Conservation (phyloP, 2,888 invertebrate species). For the Andricus curvator region DNA sequence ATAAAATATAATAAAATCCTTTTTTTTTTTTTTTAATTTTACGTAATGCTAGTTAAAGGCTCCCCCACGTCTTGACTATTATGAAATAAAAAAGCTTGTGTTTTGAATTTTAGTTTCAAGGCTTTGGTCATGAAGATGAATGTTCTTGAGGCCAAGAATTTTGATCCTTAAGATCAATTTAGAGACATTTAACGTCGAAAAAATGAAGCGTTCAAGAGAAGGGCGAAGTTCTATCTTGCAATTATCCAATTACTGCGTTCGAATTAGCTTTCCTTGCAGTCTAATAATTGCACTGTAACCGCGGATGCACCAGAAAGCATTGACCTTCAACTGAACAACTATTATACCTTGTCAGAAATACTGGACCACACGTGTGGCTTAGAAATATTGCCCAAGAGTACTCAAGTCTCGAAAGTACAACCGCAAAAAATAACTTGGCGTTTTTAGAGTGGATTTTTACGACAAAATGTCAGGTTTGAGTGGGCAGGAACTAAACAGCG, state of each 20-base stretch:
- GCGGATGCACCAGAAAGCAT: slow-evolving; percentile 50
- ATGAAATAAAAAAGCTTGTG: too few relatives aligned
- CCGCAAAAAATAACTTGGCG: slow-evolving; percentile 4
- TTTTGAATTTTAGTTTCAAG: not conserved
- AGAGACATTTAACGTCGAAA: slow-evolving; percentile 45
- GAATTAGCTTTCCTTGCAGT: slow-evolving; percentile 63
- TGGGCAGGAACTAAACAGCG: not conserved
- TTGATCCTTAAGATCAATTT: slow-evolving; percentile 37
- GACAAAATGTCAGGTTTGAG: slow-evolving; percentile 6
- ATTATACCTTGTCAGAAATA: not conserved
- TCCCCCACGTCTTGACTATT: too few relatives aligned
- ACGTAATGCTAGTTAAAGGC: too few relatives aligned
- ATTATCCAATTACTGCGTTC: slow-evolving; percentile 69
- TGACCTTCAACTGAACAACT: slow-evolving; percentile 49
- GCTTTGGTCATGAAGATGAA: slow-evolving; percentile 2
- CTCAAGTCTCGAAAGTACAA: slow-evolving; percentile 17
- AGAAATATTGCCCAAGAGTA: slow-evolving; percentile 23
- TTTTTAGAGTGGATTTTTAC: slow-evolving; percentile 17
- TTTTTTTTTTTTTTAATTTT: too few relatives aligned
- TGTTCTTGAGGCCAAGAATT: not conserved
- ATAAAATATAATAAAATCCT: too few relatives aligned
- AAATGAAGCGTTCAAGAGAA: slow-evolving; percentile 44
- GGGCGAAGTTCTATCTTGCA: slow-evolving; percentile 45
- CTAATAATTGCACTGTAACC: slow-evolving; percentile 64
- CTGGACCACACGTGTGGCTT: slow-evolving; percentile 37